Evolutionary conservation across 1,140 invertebrate genomes (phyloP).

Genomic region (Pollicipes pollicipes): DNA sequence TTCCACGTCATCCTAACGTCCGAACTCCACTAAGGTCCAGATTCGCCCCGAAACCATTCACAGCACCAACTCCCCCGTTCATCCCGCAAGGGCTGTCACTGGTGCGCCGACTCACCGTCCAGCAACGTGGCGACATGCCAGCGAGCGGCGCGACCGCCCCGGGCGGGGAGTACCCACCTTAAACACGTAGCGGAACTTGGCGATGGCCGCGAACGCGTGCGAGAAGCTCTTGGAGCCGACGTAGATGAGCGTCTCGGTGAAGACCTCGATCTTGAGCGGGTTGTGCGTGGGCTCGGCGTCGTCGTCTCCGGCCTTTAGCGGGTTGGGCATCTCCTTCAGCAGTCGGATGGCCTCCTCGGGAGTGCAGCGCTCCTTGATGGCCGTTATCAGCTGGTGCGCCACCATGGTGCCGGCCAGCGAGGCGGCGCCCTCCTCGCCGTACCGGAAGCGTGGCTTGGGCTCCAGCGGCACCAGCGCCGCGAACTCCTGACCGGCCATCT

Average conservation of each 20-base stretch:
- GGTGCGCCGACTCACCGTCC: too few species aligned
- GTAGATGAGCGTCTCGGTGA: slow-evolving; percentile 83
- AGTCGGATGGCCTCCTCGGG: slow-evolving; percentile 79
- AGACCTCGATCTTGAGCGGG: slow-evolving; percentile 88
- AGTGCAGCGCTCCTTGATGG: slow-evolving; percentile 70
- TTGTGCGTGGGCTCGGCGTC: slow-evolving; percentile 55
- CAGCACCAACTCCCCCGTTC: too few species aligned
- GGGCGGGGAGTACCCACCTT: slow-evolving; percentile 48
- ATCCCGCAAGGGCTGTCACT: too few species aligned
- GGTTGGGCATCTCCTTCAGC: slow-evolving; percentile 48
- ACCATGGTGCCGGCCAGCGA: slow-evolving; percentile 33
- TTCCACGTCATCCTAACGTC: too few species aligned
- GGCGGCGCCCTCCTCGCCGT: slow-evolving; percentile 8
- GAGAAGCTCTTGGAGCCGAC: slow-evolving; percentile 92
- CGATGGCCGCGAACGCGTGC: slow-evolving; percentile 92
- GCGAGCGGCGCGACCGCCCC: too few species aligned
- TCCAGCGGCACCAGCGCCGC: slow-evolving; percentile 1
- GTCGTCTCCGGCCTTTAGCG: slow-evolving; percentile 17
- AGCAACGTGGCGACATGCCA: too few species aligned
- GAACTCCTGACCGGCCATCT: neutral
- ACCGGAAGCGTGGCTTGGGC: slow-evolving; percentile 6
- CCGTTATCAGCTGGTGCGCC: slow-evolving; percentile 66
- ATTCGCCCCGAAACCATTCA: too few species aligned
- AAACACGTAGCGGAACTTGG: slow-evolving; percentile 88
- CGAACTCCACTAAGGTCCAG: too few species aligned